phyloP scores from a whole-genome alignment of 64 coral and sea anemone species.

The Montipora capricornis region DNA sequence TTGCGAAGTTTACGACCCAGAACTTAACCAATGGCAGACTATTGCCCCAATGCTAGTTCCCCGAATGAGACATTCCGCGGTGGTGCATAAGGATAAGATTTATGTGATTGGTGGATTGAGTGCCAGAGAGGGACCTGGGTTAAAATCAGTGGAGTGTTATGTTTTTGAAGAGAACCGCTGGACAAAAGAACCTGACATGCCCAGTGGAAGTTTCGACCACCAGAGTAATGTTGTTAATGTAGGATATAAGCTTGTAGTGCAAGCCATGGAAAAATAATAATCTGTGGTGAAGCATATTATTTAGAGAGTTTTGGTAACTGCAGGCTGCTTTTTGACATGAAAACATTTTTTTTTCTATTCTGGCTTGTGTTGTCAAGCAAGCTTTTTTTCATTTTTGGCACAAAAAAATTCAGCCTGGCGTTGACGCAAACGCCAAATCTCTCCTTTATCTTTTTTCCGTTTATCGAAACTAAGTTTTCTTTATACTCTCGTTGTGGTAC shows the following conservation, averaged over 20 bases:
- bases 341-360: too few relatives aligned
- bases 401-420: too few relatives aligned
- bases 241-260: constrained; percentile 27
- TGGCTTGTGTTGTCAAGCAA: too few relatives aligned
- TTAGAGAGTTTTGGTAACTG: too few relatives aligned
- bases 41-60: constrained; percentile 36
- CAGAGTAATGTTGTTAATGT: constrained; percentile 13
- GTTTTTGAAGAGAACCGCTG: constrained; percentile 27
- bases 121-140: neutral
- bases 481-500: too few relatives aligned
- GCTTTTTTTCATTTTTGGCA: too few relatives aligned
- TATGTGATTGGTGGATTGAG: constrained; percentile 55
- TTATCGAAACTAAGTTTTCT: too few relatives aligned
- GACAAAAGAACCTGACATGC: constrained; percentile 55
- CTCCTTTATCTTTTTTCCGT: too few relatives aligned
- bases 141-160: constrained; percentile 62
- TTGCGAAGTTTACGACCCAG: constrained; percentile 57
- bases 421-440: too few relatives aligned
- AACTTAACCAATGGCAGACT: constrained; percentile 33
- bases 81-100: constrained; percentile 49
- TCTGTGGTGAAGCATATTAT: too few relatives aligned
- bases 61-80: constrained; percentile 34
- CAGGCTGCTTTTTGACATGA: too few relatives aligned
- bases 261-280: neutral
- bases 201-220: constrained; percentile 33